Base-by-base conservation (phyloP, 2,888 invertebrate genomes). In the Agriotes lineatus region DNA sequence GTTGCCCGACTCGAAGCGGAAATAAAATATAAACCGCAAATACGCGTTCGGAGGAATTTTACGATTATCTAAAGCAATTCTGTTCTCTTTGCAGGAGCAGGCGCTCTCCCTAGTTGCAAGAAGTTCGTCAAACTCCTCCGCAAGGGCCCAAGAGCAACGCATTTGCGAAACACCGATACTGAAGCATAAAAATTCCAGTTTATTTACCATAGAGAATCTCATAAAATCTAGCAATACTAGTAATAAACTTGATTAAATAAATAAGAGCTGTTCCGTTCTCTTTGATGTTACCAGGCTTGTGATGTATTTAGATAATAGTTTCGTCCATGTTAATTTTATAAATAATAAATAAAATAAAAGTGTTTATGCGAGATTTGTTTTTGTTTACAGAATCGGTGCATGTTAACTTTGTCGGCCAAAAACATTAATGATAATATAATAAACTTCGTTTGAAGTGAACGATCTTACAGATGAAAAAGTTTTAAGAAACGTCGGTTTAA, bases 141-240 rank as follows among this genome's bases (percentile, higher is more conserved):
- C 10, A 56, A 25, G 35, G 39, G 35, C 22, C 57, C 70, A 74
- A 44, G 61, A 58, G 35, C 18, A 9, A 16, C 52, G 56, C 9
- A 61, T 33, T 59, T 56, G 45, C 42, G 69, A 66, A 58, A 68
- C 71, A 22, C 56, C 72, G 37, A 69, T 62, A 64, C 71, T 30
- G 18, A 16, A 76, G 66, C 82, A 78, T 70, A 83, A 83, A 79
- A 84, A 84, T 76, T 82, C 84, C 69, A 82, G 78, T 76, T 76
- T 83, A 78, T 84, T 84, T 81, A 84, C 84, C 71, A 84, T 84
- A 75, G 84, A 84, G 75, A 83, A 84, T 80, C 80, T 84, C 79
- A 84, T 84, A 75, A 84, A 84, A 82, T 80, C 77, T 75, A 78
- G 78, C 76, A 76, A 78, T 72, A 72, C 75, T 64, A 72, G 77